Evolutionary conservation across 2,113 vertebrate species (phyloP).

Genomic region (Dasyurus viverrinus): DNA sequence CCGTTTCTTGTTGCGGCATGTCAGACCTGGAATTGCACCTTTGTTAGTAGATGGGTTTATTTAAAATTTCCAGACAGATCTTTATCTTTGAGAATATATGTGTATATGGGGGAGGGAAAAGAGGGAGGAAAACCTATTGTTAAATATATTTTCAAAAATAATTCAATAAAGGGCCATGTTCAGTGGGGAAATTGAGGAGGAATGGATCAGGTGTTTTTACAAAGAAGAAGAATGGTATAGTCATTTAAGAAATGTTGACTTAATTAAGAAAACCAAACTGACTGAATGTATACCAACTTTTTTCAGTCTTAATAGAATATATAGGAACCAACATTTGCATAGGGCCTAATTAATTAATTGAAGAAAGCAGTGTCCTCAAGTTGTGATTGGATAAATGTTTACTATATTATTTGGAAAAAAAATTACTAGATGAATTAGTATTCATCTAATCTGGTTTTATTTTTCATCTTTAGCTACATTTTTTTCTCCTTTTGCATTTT

Average conservation of each 20-base stretch:
- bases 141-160: background rate
- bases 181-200: background rate
- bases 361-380: background rate
- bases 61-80: slow-evolving; percentile 14
- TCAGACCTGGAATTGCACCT: background rate
- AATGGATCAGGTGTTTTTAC: background rate
- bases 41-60: slow-evolving; percentile 6
- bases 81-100: slow-evolving; percentile 17
- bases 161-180: background rate
- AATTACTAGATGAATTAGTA: no score
- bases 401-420: background rate
- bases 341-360: background rate
- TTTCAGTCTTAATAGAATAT: background rate
- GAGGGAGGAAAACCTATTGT: background rate
- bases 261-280: background rate
- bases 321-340: background rate
- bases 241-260: background rate
- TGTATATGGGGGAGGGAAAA: background rate
- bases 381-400: background rate
- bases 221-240: background rate
- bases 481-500: background rate
- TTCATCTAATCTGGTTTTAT: background rate
- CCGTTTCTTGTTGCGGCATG: slow-evolving; percentile 39
- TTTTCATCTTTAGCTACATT: background rate
- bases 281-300: background rate